These are phyloP conservation scores for Copsychus sechellarum DNA, from an alignment of 2,113 vertebrate species.

Conservation along the genomic window DNA sequence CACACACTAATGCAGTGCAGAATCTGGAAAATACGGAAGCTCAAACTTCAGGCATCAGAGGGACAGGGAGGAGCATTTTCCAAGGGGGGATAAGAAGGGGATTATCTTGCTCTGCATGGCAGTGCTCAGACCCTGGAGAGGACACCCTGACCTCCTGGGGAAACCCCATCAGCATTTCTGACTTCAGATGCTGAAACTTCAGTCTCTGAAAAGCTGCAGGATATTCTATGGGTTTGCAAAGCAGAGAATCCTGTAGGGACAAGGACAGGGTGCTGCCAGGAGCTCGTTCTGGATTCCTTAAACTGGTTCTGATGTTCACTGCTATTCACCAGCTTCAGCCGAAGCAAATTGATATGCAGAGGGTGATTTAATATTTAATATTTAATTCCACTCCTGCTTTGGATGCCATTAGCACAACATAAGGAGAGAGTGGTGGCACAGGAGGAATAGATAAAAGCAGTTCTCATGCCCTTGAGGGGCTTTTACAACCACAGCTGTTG, in stretches of 20 bases:
- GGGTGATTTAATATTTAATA: neutral
- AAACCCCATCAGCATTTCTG: neutral
- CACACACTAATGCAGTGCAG: neutral
- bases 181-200: neutral
- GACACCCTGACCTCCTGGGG: neutral
- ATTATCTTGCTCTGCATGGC: neutral
- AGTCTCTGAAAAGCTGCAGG: neutral
- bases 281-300: neutral
- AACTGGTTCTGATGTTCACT: neutral
- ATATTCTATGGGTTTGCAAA: neutral
- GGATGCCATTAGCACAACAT: neutral
- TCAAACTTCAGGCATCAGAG: neutral
- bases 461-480: neutral
- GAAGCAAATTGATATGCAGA: neutral
- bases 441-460: neutral
- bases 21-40: neutral
- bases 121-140: neutral
- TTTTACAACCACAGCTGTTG: neutral
- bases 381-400: neutral
- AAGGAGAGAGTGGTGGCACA: neutral
- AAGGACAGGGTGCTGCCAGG: neutral
- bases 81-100: rapidly evolving
- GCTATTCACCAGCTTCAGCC: neutral
- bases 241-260: neutral
- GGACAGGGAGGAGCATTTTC: neutral